Evolutionary conservation across 2,797 vertebrate species (phyloP).

Genomic region (Phataginus tricuspis): DNA sequence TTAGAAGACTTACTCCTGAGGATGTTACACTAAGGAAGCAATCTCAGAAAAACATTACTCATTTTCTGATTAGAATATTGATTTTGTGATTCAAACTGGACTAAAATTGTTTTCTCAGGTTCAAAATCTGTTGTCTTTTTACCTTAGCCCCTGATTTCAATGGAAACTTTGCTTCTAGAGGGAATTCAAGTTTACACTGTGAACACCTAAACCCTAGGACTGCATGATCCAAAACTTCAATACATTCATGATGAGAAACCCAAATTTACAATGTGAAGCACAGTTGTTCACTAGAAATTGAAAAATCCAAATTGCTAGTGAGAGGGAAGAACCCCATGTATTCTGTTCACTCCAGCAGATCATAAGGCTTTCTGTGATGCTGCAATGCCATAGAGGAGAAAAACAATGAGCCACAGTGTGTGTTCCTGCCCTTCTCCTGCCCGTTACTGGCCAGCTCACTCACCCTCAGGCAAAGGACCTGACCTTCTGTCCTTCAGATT

Average conservation of each 20-base stretch:
- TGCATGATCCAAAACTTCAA: background rate
- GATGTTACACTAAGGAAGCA: background rate
- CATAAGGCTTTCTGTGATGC: background rate
- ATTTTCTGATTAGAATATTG: slow-evolving; percentile 31
- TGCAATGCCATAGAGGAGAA: fast-evolving
- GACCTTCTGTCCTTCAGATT: background rate
- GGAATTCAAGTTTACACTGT: background rate
- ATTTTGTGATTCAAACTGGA: background rate
- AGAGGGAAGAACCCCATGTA: background rate
- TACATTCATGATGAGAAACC: background rate
- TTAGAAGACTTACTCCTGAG: slow-evolving; percentile 8
- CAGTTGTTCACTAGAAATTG: background rate
- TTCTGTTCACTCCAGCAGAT: background rate
- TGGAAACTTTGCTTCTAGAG: background rate
- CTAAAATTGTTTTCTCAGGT: slow-evolving; percentile 16
- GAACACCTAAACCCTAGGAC: background rate
- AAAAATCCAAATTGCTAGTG: slow-evolving; percentile 48
- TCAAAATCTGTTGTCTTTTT: background rate
- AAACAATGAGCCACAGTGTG: fast-evolving
- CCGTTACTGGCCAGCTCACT: background rate
- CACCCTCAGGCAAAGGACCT: background rate
- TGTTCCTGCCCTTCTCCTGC: background rate
- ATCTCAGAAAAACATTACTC: background rate
- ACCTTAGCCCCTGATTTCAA: background rate
- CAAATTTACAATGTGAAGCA: background rate